Percentiles rank a stretch among this genome's conserved stretches.
These are phyloP conservation scores for Hecatera dysodea DNA, from an alignment of 2,888 invertebrate species.

Conservation along the genomic window DNA sequence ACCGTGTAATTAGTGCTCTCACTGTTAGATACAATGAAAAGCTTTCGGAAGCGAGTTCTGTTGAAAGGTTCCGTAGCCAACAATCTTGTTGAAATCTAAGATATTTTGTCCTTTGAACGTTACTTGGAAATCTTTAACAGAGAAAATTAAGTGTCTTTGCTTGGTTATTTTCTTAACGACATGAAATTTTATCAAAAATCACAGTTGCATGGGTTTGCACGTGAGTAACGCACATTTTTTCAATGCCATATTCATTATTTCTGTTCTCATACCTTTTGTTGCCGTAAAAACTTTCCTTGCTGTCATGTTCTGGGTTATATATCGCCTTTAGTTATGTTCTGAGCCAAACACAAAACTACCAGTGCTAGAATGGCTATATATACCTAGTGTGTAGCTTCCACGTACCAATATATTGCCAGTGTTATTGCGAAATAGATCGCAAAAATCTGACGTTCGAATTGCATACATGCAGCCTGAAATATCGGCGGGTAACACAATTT, in stretches of 20 bases:
- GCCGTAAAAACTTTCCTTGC: no score
- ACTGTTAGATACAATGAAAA: constrained; percentile 35
- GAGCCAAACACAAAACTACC: not conserved
- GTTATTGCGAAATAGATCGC: constrained; percentile 49
- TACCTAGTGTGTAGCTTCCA: constrained; percentile 3
- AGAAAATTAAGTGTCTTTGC: not conserved
- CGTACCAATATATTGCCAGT: constrained; percentile 16
- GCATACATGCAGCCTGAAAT: constrained; percentile 46
- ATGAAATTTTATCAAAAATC: not conserved
- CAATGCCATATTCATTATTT: no score
- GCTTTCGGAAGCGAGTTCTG: constrained; percentile 48
- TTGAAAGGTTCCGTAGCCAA: constrained; percentile 41
- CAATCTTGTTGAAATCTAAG: constrained; percentile 21
- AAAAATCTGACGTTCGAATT: constrained; percentile 55
- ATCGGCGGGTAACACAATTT: constrained; percentile 52
- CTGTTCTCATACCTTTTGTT: no score
- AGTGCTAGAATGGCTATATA: not conserved
- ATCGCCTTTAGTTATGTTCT: no score
- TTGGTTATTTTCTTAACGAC: not conserved
- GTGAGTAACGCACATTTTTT: no score
- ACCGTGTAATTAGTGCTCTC: constrained; percentile 58
- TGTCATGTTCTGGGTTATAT: no score
- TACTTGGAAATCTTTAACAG: constrained; percentile 23
- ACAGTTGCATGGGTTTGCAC: no score
- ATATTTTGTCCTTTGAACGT: constrained; percentile 2